A percentile compares a stretch with the other conserved stretches of the same genome.
phyloP scores from a whole-genome alignment of 2,113 vertebrate species.

The Pseudorectes ferrugineus region DNA sequence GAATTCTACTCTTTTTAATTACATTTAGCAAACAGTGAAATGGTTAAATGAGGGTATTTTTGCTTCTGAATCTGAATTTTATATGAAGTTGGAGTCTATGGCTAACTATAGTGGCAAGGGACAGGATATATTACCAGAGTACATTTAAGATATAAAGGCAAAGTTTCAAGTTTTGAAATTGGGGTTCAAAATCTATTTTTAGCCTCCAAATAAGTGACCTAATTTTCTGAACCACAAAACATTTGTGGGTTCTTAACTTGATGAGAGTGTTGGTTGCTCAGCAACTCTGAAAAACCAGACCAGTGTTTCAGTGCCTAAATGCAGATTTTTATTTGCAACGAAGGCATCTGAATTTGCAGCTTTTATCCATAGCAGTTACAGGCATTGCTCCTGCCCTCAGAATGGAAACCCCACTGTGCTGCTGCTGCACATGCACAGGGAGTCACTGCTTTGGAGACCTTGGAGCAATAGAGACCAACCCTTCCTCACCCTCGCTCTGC shows the following conservation, averaged over 20 bases:
- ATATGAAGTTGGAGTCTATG: not conserved
- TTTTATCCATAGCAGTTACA: not conserved
- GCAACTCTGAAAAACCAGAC: conserved; percentile 22
- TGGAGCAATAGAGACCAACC: not conserved
- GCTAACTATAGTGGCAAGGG: not conserved
- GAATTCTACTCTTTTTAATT: conserved; percentile 60
- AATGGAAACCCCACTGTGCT: not conserved
- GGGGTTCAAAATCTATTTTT: not conserved
- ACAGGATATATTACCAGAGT: not conserved
- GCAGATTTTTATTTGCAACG: not conserved
- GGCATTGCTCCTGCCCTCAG: not conserved
- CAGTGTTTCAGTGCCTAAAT: not conserved
- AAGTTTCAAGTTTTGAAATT: not conserved
- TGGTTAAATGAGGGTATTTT: conserved; percentile 30
- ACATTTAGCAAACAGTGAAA: conserved; percentile 45
- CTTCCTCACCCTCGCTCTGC: fast-evolving
- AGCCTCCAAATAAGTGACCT: not conserved
- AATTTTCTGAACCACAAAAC: conserved; percentile 26
- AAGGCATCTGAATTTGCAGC: not conserved
- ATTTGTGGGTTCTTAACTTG: not conserved
- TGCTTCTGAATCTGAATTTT: not conserved
- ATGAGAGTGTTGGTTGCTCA: not conserved
- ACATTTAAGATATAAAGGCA: not conserved
- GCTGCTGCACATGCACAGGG: not conserved
- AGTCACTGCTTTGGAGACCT: not conserved